Percentiles rank a stretch among this genome's conserved stretches.
phyloP scores from a whole-genome alignment of 2,888 invertebrate species.

The Phlogophora meticulosa region DNA sequence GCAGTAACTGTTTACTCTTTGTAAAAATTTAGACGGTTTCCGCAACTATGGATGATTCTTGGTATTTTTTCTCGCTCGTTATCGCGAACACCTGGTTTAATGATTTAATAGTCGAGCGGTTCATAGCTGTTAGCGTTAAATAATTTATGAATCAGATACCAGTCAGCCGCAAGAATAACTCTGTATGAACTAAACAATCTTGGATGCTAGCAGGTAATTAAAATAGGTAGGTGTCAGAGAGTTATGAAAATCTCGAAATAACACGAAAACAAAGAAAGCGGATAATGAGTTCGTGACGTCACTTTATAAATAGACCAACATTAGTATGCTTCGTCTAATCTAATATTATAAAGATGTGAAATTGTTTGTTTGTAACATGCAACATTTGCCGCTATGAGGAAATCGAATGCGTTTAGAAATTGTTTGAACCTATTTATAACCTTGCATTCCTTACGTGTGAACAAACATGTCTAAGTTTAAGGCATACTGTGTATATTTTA shows the following conservation, averaged over 20 bases:
- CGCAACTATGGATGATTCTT: conserved; percentile 56
- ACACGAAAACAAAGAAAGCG: conserved; percentile 39
- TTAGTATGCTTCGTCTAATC: background rate
- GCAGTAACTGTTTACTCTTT: conserved; percentile 80
- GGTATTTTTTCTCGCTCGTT: conserved; percentile 55
- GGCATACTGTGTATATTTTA: too few species aligned
- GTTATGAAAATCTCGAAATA: conserved; percentile 52
- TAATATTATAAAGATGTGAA: too few species aligned
- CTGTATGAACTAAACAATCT: conserved; percentile 46
- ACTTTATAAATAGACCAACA: background rate
- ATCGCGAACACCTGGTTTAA: conserved; percentile 66
- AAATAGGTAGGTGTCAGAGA: conserved; percentile 25
- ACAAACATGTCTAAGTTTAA: background rate
- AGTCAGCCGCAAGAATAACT: conserved; percentile 57
- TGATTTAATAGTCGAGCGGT: conserved; percentile 67
- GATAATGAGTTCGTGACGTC: conserved; percentile 42
- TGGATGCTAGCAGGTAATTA: conserved; percentile 40
- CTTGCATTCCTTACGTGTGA: background rate
- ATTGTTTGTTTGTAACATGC: too few species aligned
- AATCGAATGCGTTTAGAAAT: too few species aligned
- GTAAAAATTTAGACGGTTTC: conserved; percentile 73
- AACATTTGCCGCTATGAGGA: too few species aligned
- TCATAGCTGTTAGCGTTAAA: conserved; percentile 54
- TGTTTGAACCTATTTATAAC: too few species aligned
- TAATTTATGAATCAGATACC: conserved; percentile 61